Percentiles rank a stretch among this genome's conserved stretches.
Conservation (phyloP, 1,140 invertebrate genomes). For the Andrena cerasifolii region DNA sequence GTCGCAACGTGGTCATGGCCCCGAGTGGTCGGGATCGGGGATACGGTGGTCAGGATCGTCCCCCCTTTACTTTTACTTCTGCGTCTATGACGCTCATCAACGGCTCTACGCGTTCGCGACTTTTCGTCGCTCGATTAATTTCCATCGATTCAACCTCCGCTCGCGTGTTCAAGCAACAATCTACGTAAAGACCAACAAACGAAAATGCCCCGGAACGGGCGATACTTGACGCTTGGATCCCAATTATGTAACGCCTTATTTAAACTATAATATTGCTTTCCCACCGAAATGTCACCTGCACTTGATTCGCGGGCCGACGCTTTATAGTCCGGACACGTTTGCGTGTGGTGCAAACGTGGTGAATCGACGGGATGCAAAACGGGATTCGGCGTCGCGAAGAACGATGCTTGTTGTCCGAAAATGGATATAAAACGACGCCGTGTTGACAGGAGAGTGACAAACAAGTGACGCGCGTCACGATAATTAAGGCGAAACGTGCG, state of each 20-base stretch:
- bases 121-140: neutral
- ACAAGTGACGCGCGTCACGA: neutral
- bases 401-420: neutral
- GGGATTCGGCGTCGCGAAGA: neutral
- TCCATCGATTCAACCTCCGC: neutral
- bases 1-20: constrained; percentile 77
- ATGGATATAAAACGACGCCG: neutral
- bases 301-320: too few species aligned
- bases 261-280: neutral
- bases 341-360: too few species aligned
- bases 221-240: neutral
- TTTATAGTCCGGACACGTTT: too few species aligned
- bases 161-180: neutral
- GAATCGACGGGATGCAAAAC: neutral
- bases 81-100: constrained; percentile 29
- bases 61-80: constrained; percentile 72
- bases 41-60: constrained; percentile 65
- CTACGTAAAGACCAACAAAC: too few species aligned
- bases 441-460: neutral
- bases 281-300: too few species aligned
- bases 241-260: neutral
- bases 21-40: constrained; percentile 52
- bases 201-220: neutral
- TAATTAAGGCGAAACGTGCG: too few species aligned
- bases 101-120: neutral